These are phyloP conservation scores for Anas bahamensis DNA, from an alignment of 2,797 vertebrate genomes.

Conservation along the genomic window DNA sequence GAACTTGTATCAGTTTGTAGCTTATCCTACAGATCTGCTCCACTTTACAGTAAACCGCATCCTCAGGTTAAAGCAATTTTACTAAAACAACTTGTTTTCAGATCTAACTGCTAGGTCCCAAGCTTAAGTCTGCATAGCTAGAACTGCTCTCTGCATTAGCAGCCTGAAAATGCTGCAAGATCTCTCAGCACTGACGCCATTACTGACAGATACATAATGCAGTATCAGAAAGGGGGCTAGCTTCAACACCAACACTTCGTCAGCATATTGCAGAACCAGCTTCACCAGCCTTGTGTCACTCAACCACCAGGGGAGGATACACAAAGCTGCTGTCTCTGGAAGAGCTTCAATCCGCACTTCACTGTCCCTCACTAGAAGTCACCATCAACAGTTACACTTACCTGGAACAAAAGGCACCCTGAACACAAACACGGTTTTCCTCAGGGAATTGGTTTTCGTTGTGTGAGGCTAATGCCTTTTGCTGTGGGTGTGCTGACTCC, in stretches of 20 bases:
- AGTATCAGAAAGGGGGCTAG: rapidly evolving
- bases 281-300: rapidly evolving
- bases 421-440: background rate
- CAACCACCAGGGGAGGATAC: rapidly evolving
- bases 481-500: background rate
- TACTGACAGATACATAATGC: rapidly evolving
- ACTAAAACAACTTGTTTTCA: background rate
- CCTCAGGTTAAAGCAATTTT: background rate
- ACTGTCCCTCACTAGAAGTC: background rate
- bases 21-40: rapidly evolving
- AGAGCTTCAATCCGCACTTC: background rate
- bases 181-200: background rate
- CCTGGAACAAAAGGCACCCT: background rate
- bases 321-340: background rate
- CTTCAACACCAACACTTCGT: rapidly evolving
- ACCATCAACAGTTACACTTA: background rate
- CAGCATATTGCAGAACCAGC: rapidly evolving
- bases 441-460: background rate
- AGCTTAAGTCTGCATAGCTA: background rate
- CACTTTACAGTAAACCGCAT: background rate
- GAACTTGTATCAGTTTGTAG: background rate
- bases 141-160: background rate
- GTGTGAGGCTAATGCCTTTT: background rate
- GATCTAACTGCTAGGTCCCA: background rate
- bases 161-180: background rate